A percentile compares a stretch with the other conserved stretches of the same genome.
Conservation (phyloP, 1,140 invertebrate genomes). For the Drosophila subobscura region DNA sequence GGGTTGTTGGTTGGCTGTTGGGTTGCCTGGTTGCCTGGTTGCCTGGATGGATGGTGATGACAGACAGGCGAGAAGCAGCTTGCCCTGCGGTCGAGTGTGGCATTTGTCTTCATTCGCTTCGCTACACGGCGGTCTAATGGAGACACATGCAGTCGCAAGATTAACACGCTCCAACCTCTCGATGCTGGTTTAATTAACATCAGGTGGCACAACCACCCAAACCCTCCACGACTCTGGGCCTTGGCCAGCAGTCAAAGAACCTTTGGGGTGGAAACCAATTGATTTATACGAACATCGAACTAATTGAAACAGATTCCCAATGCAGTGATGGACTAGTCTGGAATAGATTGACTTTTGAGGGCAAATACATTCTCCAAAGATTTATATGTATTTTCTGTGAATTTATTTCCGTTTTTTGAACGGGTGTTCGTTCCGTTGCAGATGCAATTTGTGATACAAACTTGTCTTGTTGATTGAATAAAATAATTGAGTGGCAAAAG, state of each 20-base stretch:
- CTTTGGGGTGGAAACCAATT: neutral
- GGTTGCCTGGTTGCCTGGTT: too few species aligned
- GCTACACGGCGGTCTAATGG: constrained; percentile 51
- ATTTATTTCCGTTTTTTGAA: too few species aligned
- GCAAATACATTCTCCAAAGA: too few species aligned
- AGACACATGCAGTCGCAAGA: constrained; percentile 60
- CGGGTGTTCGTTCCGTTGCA: too few species aligned
- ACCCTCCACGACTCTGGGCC: too few species aligned
- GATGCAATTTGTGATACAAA: too few species aligned
- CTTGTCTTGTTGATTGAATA: too few species aligned
- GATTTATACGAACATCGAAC: neutral
- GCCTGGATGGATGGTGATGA: constrained; percentile 21
- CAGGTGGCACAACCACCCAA: constrained; percentile 28
- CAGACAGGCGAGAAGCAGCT: constrained; percentile 28
- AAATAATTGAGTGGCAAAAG: too few species aligned
- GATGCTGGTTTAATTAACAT: constrained; percentile 46
- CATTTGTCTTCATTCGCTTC: constrained; percentile 74
- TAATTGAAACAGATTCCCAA: constrained; percentile 1
- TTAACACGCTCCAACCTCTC: constrained; percentile 33
- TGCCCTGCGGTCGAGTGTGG: constrained; percentile 40
- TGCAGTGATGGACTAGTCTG: neutral
- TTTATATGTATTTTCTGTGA: too few species aligned
- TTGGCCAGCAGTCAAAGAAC: neutral
- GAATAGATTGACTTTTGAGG: too few species aligned
- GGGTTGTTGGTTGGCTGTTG: neutral